phyloP scores from a whole-genome alignment of 2,113 vertebrate species.

The Tenebrosternarchus preto region DNA sequence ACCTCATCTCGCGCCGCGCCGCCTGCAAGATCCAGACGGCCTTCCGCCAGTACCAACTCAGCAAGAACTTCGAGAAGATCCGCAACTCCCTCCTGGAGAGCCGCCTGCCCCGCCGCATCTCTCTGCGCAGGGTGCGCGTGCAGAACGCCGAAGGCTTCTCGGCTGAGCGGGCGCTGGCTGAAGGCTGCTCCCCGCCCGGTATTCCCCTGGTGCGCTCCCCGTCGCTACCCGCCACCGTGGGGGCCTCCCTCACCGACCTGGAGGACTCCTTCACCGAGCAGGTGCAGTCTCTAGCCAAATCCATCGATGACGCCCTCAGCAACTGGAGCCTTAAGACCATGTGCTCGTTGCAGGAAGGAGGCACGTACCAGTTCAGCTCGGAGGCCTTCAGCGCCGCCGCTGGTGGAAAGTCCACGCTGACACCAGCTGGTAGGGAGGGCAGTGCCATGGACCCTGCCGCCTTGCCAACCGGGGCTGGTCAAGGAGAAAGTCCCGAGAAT shows the following conservation, averaged over 20 bases:
- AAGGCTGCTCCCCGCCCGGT: conserved; percentile 87
- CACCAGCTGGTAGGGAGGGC: conserved; percentile 58
- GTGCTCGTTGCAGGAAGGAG: conserved; percentile 91
- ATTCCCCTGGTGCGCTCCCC: conserved; percentile 90
- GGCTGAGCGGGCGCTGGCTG: conserved; percentile 87
- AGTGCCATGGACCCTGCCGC: conserved; percentile 48
- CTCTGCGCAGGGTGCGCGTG: conserved; percentile 87
- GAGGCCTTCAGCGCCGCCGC: conserved; percentile 79
- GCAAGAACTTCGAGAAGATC: conserved; percentile 99
- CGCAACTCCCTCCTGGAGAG: conserved; percentile 97
- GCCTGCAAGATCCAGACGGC: conserved; percentile 99
- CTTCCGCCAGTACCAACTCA: conserved; percentile 99
- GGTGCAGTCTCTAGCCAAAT: conserved; percentile 96
- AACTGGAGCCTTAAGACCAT: conserved; percentile 98
- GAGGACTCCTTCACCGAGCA: conserved; percentile 98
- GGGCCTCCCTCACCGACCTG: conserved; percentile 88
- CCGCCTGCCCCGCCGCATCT: conserved; percentile 93
- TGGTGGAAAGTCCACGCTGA: conserved; percentile 56
- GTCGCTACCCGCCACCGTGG: conserved; percentile 85
- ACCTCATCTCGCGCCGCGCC: conserved; percentile 92
- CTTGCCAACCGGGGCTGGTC: conserved; percentile 45
- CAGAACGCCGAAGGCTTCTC: conserved; percentile 89
- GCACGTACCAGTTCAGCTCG: conserved; percentile 85
- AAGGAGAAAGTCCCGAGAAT: conserved; percentile 71
- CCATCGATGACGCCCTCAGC: conserved; percentile 96